Evolutionary conservation across 2,113 vertebrate genomes (phyloP).

Genomic region (Mungos mungo): DNA sequence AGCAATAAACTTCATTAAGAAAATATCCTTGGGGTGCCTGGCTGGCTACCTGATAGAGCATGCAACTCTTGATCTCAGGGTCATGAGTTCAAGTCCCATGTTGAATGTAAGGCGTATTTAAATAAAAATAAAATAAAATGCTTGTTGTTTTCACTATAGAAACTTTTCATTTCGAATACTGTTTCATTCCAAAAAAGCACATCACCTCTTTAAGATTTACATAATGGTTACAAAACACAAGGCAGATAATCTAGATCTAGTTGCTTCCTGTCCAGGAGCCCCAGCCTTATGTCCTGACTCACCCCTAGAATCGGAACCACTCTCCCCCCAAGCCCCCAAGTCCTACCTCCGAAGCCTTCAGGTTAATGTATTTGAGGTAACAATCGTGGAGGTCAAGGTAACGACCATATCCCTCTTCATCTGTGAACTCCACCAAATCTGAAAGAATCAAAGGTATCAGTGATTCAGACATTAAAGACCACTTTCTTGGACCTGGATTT

Average conservation of each 20-base stretch:
- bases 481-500: background rate
- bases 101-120: background rate
- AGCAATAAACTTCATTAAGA: background rate
- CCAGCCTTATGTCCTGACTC: background rate
- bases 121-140: background rate
- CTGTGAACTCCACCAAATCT: constrained; percentile 98
- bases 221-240: background rate
- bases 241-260: background rate
- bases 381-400: constrained; percentile 98
- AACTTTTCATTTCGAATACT: constrained; percentile 21
- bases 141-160: background rate
- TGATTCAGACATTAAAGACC: background rate
- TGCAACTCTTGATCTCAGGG: background rate
- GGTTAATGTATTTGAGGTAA: constrained; percentile 97
- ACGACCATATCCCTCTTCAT: constrained; percentile 97
- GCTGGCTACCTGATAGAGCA: background rate
- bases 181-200: background rate
- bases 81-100: background rate
- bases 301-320: background rate
- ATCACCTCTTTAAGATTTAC: background rate
- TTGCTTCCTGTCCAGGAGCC: background rate
- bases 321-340: background rate
- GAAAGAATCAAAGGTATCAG: background rate
- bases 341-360: constrained; percentile 95
- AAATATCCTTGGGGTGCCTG: background rate